Conservation (phyloP, 2,113 vertebrate genomes). For the Psammodynastes pulverulentus region DNA sequence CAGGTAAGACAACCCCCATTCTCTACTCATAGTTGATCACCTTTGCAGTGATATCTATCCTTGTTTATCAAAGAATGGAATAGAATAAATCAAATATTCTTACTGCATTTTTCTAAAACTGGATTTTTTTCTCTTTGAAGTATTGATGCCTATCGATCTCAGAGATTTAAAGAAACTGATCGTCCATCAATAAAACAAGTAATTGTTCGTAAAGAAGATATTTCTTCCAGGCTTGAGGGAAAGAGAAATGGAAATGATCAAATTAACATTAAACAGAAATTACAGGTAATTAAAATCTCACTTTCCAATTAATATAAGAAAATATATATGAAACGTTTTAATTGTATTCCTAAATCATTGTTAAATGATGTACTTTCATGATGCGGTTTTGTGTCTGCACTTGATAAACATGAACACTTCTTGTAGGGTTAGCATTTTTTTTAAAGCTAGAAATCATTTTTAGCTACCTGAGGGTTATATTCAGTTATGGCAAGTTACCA, state of each 20-base stretch:
- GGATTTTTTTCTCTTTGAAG: slow-evolving; percentile 62
- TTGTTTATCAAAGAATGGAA: neutral
- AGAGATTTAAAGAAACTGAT: slow-evolving; percentile 83
- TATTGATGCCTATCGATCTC: slow-evolving; percentile 90
- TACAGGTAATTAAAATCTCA: slow-evolving; percentile 77
- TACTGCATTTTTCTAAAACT: slow-evolving; percentile 6
- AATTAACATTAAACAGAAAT: slow-evolving; percentile 85
- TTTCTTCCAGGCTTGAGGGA: slow-evolving; percentile 73
- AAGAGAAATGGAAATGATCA: slow-evolving; percentile 64
- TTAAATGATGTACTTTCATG: neutral
- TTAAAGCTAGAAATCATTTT: neutral
- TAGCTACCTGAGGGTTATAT: neutral
- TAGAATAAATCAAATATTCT: neutral
- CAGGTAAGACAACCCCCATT: no score
- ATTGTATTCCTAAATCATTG: neutral
- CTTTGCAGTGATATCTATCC: neutral
- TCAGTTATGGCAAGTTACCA: neutral
- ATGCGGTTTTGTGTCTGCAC: neutral
- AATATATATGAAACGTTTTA: neutral
- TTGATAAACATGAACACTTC: neutral
- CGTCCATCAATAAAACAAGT: slow-evolving; percentile 84
- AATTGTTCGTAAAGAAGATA: slow-evolving; percentile 87
- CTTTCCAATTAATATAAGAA: neutral
- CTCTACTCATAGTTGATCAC: no score
- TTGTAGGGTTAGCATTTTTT: neutral